phyloP scores from a whole-genome alignment of 2,113 vertebrate genomes.

The Monopterus albus region DNA sequence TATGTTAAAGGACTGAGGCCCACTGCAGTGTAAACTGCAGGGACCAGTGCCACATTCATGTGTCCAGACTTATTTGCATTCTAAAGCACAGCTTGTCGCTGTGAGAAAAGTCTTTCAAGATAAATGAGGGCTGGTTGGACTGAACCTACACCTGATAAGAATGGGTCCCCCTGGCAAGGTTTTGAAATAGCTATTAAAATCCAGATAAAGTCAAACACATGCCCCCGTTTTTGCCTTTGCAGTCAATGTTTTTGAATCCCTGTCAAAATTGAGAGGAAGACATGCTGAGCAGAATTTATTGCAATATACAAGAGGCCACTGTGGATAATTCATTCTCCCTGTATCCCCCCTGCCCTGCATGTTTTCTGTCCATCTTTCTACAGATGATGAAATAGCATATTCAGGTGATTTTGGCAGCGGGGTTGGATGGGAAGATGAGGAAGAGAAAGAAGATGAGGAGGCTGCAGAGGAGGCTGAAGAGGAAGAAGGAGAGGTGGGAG shows the following conservation, averaged over 20 bases:
- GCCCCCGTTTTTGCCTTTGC: slow-evolving; percentile 28
- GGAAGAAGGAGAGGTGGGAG: slow-evolving; percentile 91
- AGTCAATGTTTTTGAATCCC: slow-evolving; percentile 53
- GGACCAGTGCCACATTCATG: slow-evolving; percentile 79
- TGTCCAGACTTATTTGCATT: slow-evolving; percentile 82
- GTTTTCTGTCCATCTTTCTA: slow-evolving; percentile 15
- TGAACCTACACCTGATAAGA: slow-evolving; percentile 76
- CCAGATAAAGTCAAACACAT: slow-evolving; percentile 74
- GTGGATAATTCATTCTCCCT: slow-evolving; percentile 42
- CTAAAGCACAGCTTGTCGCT: slow-evolving; percentile 77
- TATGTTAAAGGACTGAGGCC: slow-evolving; percentile 68
- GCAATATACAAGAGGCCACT: slow-evolving; percentile 31
- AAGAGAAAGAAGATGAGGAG: slow-evolving; percentile 93
- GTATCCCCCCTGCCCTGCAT: neutral
- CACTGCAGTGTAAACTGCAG: slow-evolving; percentile 68
- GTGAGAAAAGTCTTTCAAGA: slow-evolving; percentile 80
- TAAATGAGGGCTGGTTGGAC: slow-evolving; percentile 76
- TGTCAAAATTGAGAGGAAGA: slow-evolving; percentile 37
- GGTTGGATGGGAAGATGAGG: slow-evolving; percentile 97
- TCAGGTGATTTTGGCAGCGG: slow-evolving; percentile 95
- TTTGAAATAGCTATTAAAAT: slow-evolving; percentile 78
- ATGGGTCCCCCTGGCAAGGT: slow-evolving; percentile 73
- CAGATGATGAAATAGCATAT: slow-evolving; percentile 91
- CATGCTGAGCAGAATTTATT: slow-evolving; percentile 38
- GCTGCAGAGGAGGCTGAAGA: slow-evolving; percentile 90